Percentiles rank a stretch among this genome's conserved stretches.
These are phyloP conservation scores for Rhizomys pruinosus DNA, from an alignment of 2,113 vertebrate genomes.

Conservation along the genomic window DNA sequence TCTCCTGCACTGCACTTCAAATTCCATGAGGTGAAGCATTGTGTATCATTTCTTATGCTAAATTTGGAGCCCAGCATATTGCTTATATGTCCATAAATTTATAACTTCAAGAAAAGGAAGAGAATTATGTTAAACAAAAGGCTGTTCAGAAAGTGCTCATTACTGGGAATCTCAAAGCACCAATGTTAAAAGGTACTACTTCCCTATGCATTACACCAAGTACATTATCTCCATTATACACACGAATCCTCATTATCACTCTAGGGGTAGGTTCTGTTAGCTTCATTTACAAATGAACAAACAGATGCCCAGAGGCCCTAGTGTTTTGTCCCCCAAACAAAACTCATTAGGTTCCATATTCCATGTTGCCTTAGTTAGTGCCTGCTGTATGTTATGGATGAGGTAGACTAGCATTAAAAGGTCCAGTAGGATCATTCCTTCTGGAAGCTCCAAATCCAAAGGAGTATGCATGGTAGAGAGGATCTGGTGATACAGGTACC, in stretches of 20 bases:
- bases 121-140: background rate
- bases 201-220: background rate
- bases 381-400: background rate
- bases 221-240: too few relatives aligned
- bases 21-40: background rate
- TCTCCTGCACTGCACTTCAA: background rate
- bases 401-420: background rate
- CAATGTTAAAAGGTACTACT: background rate
- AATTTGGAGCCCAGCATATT: accelerated
- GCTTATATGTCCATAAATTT: background rate
- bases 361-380: background rate
- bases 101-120: background rate
- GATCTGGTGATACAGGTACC: background rate
- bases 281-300: background rate
- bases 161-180: background rate
- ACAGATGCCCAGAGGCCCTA: background rate
- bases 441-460: background rate
- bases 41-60: background rate
- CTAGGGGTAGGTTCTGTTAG: accelerated
- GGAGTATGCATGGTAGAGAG: accelerated
- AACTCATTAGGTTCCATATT: background rate
- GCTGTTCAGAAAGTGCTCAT: background rate
- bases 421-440: background rate
- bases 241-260: background rate
- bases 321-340: background rate